phyloP scores from a whole-genome alignment of 2,113 vertebrate species.

The Lethenteron camtschaticum region DNA sequence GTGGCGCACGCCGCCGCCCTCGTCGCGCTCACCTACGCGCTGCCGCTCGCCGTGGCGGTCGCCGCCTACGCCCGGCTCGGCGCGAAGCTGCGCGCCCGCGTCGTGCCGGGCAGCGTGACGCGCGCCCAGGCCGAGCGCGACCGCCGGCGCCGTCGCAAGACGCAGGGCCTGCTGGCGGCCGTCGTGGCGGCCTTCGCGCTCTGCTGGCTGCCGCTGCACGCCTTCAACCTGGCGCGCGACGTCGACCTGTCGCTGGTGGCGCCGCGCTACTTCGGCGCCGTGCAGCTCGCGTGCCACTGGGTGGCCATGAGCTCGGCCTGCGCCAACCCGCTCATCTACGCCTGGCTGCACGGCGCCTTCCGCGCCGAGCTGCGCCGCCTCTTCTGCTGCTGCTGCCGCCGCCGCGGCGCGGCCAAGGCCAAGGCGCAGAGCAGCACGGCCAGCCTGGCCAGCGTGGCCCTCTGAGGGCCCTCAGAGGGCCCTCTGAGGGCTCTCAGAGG shows the following conservation, averaged over 20 bases:
- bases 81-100: conserved; percentile 50
- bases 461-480: too few species aligned
- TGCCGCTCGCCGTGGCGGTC: conserved; percentile 53
- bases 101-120: conserved; percentile 23
- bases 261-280: conserved; percentile 58
- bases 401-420: too few species aligned
- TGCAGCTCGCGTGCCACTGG: conserved; percentile 65
- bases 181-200: conserved; percentile 71
- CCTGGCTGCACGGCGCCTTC: conserved; percentile 91
- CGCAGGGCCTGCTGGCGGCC: conserved; percentile 68
- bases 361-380: conserved; percentile 50
- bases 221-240: conserved; percentile 65
- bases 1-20: conserved; percentile 53
- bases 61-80: conserved; percentile 59
- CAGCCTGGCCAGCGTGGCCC: too few species aligned
- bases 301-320: conserved; percentile 80
- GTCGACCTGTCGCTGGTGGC: conserved; percentile 44
- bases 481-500: too few species aligned
- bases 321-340: conserved; percentile 75
- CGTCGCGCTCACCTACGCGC: conserved; percentile 50
- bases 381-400: conserved; percentile 32
- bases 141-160: conserved; percentile 45
- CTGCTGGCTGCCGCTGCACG: conserved; percentile 71
- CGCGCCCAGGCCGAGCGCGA: conserved; percentile 38
- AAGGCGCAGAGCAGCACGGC: too few species aligned